Evolutionary conservation across 1,140 invertebrate species (phyloP), one percentile per base, ranked within the genome.

Genomic region (Heliconius himera): DNA sequence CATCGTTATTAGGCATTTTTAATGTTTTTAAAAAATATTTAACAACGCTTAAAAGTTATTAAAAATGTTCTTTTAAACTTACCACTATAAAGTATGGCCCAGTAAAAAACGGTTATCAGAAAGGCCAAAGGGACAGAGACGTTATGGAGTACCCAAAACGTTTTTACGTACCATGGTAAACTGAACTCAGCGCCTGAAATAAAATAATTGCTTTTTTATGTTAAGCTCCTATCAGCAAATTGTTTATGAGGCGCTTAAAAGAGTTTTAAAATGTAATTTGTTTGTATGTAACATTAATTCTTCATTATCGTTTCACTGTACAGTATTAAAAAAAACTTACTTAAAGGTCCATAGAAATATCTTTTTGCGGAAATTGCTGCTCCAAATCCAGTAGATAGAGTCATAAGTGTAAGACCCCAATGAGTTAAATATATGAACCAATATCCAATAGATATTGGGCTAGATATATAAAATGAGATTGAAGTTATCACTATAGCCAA

Each of bases 21-120:
- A 41, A 41, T 41, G 11, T 46, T 46, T 46, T 46, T 13, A 33
- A 46, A 46, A 11, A 46, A 11, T 13, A 46, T 51, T 16, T 51
- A 20, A 51, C 18, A 51, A 5, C 49, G 18, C 6, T 51, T 20
- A 8, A 33, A 33, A 33, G 16, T 51, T 18, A 51, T 51, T 51
- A 51, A 13, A 41, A n/a, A n/a, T 8, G 8, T 36, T 36, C 33
- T 16, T 46, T 46, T 46, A 46, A 46, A 51, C 70, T 84, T 77
- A 93, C 91, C 88, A 81, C 83, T 85, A 80, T 96, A 96, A 2
- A 97, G 94, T 20, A 96, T 73, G 1, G 89, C 83, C 96, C 96
- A 97, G 83, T 97, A 97, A 22, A 96, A 95, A 0, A 96, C 82
- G 0, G 96, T 96, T 26, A 97, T 96, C 13, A 95, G 95, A 60